These are phyloP conservation scores for Rhynchomys soricoides DNA, from an alignment of 2,113 vertebrate species.

Conservation along the genomic window DNA sequence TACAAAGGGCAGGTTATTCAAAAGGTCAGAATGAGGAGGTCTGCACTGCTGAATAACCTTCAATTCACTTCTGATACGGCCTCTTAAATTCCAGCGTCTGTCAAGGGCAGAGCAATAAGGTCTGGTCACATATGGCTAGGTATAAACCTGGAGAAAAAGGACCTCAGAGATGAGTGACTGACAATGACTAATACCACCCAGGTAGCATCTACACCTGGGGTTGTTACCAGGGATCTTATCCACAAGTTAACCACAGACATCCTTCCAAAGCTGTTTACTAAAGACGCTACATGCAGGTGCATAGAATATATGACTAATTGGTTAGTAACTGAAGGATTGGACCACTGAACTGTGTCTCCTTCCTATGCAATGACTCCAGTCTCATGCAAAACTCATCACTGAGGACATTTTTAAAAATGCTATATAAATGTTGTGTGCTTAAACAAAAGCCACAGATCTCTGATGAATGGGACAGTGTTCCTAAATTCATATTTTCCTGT, in stretches of 20 bases:
- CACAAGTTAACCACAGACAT: not conserved
- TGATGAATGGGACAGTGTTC: not conserved
- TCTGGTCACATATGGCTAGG: not conserved
- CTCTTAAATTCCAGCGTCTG: not conserved
- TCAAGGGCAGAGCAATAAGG: not conserved
- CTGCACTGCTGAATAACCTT: not conserved
- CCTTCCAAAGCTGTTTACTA: not conserved
- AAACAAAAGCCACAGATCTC: not conserved
- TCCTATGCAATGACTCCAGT: not conserved
- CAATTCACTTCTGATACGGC: not conserved
- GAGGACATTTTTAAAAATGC: slow-evolving; percentile 7
- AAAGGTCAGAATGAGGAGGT: not conserved
- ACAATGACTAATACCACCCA: not conserved
- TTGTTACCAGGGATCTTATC: not conserved
- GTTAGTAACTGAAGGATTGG: not conserved
- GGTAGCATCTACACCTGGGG: not conserved
- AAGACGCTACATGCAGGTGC: not conserved
- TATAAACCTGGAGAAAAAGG: not conserved
- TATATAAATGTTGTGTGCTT: not conserved
- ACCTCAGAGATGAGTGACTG: not conserved
- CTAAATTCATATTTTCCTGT: not conserved
- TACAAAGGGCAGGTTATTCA: not conserved
- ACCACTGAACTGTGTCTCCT: not conserved
- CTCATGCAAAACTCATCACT: not conserved
- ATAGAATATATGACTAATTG: not conserved